Conservation (phyloP, 2,888 invertebrate species). For the Caenorhabditis angaria region DNA sequence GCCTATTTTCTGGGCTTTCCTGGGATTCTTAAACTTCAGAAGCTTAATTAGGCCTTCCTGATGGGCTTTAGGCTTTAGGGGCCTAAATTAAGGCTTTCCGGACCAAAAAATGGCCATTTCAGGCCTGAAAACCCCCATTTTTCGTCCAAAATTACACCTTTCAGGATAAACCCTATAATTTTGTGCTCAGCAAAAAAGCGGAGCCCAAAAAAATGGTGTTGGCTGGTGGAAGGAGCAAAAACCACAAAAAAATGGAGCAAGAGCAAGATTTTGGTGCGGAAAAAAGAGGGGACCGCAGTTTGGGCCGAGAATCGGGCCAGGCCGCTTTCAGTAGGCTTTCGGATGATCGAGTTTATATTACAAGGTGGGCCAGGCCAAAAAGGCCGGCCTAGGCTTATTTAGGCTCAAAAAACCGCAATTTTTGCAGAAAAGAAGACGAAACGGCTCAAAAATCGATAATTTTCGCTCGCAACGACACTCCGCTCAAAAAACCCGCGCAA, state of each 20-base stretch:
- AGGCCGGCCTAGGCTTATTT: neutral
- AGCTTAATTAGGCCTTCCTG: no score
- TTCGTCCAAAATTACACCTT: neutral
- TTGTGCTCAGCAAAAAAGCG: neutral
- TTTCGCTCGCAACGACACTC: slow-evolving; percentile 32
- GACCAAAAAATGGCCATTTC: neutral
- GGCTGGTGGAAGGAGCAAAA: neutral
- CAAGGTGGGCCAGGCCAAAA: slow-evolving; percentile 8
- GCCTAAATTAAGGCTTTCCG: neutral
- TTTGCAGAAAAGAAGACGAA: slow-evolving; percentile 25
- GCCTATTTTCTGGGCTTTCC: no score
- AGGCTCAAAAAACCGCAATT: neutral
- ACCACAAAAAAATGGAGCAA: neutral
- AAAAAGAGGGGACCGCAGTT: slow-evolving; percentile 31
- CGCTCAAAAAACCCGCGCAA: no score
- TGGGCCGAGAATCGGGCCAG: slow-evolving; percentile 4
- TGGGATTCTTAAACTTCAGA: no score
- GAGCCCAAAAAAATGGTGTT: neutral
- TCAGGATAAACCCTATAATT: neutral
- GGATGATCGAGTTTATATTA: slow-evolving; percentile 41
- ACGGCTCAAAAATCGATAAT: slow-evolving; percentile 17
- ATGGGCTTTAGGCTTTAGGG: no score
- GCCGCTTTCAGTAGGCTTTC: slow-evolving; percentile 34
- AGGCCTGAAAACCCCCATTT: neutral
- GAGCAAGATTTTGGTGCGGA: neutral